A percentile compares a stretch with the other conserved stretches of the same genome.
Evolutionary conservation across 2,113 vertebrate species (phyloP).

Genomic region (Catharus fuscescens): DNA sequence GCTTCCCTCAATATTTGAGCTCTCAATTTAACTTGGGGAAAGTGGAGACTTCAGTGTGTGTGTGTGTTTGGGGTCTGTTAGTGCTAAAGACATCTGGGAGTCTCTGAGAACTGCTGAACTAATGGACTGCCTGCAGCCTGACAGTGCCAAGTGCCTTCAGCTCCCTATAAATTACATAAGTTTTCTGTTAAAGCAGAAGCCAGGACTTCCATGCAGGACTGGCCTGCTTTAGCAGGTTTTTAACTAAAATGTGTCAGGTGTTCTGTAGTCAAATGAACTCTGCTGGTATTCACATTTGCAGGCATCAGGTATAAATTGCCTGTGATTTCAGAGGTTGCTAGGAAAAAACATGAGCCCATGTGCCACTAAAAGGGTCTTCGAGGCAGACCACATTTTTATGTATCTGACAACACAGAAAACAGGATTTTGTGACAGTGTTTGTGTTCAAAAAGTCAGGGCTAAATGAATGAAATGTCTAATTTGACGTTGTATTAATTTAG

Average conservation of each 20-base stretch:
- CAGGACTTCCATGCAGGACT: neutral
- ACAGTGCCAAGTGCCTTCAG: neutral
- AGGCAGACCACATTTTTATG: neutral
- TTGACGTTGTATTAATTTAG: neutral
- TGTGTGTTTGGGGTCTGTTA: neutral
- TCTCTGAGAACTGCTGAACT: neutral
- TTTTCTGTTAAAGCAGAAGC: neutral
- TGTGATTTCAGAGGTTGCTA: neutral
- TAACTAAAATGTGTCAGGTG: neutral
- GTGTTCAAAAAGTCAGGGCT: neutral
- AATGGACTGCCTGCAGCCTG: neutral
- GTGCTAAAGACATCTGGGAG: neutral
- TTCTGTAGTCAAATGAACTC: neutral
- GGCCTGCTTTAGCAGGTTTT: neutral
- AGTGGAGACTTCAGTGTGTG: neutral
- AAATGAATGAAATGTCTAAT: neutral
- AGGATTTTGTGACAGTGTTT: neutral
- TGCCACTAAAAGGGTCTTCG: neutral
- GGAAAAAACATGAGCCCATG: neutral
- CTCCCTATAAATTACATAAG: neutral
- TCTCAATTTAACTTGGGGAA: neutral
- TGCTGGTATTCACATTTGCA: neutral
- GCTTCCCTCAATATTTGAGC: neutral
- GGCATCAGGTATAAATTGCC: neutral
- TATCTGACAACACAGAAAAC: neutral